phyloP scores from a whole-genome alignment of 2,113 vertebrate genomes.

The Todiramphus chloris region DNA sequence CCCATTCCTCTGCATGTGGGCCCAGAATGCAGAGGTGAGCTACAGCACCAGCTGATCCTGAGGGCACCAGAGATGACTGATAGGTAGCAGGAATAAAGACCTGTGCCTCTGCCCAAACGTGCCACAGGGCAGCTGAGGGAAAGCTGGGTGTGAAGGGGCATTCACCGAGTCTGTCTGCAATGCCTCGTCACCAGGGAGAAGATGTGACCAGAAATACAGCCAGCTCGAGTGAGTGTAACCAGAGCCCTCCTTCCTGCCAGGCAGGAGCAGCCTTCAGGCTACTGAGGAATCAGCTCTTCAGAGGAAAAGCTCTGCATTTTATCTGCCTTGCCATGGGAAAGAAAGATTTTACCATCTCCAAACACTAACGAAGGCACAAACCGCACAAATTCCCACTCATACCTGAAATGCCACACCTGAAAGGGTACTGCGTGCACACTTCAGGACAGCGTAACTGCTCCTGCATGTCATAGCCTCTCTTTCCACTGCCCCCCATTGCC shows the following conservation, averaged over 20 bases:
- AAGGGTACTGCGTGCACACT: background rate
- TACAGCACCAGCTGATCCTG: background rate
- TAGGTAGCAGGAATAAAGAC: background rate
- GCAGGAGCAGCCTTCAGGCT: background rate
- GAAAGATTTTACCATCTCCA: background rate
- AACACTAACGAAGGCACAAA: background rate
- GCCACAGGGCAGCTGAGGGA: background rate
- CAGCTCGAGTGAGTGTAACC: background rate
- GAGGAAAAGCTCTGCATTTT: background rate
- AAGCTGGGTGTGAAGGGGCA: background rate
- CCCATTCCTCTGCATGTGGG: no score
- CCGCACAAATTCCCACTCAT: rapidly evolving
- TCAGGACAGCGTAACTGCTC: background rate
- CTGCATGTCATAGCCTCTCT: background rate
- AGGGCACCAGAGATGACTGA: background rate
- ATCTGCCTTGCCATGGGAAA: rapidly evolving
- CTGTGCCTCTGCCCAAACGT: rapidly evolving
- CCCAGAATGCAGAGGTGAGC: background rate
- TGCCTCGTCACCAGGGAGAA: background rate
- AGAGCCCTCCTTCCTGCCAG: background rate
- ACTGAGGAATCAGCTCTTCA: background rate
- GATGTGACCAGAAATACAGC: background rate
- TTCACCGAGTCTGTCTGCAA: background rate
- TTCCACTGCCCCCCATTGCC: no score
- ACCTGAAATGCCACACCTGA: background rate